These are phyloP conservation scores for Prolemur simus DNA, from an alignment of 2,113 vertebrate genomes.

Conservation along the genomic window DNA sequence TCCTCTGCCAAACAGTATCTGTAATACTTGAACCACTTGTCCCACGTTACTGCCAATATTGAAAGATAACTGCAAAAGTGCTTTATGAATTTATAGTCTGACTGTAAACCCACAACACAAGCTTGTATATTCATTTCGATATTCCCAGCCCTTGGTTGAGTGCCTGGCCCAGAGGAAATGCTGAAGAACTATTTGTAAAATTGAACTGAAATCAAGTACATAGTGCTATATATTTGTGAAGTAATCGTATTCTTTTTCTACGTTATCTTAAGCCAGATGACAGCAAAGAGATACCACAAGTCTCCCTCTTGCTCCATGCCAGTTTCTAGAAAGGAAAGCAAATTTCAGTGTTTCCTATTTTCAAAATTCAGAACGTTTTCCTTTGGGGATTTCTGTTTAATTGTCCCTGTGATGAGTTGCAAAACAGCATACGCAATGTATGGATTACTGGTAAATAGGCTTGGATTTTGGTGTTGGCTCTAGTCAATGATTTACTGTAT, in stretches of 20 bases:
- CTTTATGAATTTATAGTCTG: neutral
- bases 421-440: neutral
- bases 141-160: neutral
- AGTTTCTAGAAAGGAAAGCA: constrained; percentile 29
- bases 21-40: neutral
- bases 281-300: neutral
- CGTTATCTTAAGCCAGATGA: neutral
- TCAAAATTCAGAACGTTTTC: constrained; percentile 10
- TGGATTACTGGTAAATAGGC: neutral
- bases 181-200: neutral
- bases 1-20: neutral
- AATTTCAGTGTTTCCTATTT: neutral
- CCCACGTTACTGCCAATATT: neutral
- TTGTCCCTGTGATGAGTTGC: neutral
- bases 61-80: neutral
- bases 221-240: neutral
- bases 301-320: neutral
- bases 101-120: neutral
- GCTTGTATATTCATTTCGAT: neutral
- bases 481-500: neutral
- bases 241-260: neutral
- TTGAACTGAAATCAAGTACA: neutral
- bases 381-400: neutral
- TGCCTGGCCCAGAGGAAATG: neutral
- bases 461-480: neutral